Evolutionary conservation across 2,113 vertebrate species (phyloP), one percentile per base, ranked within the genome.

Genomic region (Mustela nigripes): DNA sequence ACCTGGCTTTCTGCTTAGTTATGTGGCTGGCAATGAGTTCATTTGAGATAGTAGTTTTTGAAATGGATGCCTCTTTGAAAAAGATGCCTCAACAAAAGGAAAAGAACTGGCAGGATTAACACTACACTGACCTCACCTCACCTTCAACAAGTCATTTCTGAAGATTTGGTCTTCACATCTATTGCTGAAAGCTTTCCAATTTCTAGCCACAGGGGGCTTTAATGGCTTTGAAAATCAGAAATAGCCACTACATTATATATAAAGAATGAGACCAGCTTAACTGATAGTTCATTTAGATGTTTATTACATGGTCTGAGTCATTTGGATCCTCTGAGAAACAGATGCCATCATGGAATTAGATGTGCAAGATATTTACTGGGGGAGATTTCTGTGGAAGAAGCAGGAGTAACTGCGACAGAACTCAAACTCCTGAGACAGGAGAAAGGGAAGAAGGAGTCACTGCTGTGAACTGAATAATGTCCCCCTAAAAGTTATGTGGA

Each of bases 141-240:
- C 76, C 60, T 92, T 95, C 56, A 92, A 26, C 62, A 94, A 91
- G 22, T 94, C 53, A 56, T 93, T 97, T 94, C 28, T 88, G 39
- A 90, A 92, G 53, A 2, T 86, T 24, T 76, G 58, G 1, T n/a
- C 33, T 39, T 88, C 5, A 74, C 8, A 26, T 50, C 31, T 71
- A 50, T 39, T 80, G 42, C 11, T 81, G 53, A 69, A 84, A 79
- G 4, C 7, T 45, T 82, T 82, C 48, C 56, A 11, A 87, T 79
- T 91, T 82, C 33, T 56, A 69, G 48, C 9, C 24, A 56, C 7
- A 58, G 31, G 91, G 10, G 39, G 3, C 11, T 89, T 1, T 33
- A 82, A 31, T 65, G n/a, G 1, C 33, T 36, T 74, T 67, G 53
- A 73, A 62, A 78, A 73, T 78, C 39, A 94, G 6, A 95, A 92